These are phyloP conservation scores for Colletes latitarsis DNA, from an alignment of 1,140 invertebrate species.

Conservation along the genomic window DNA sequence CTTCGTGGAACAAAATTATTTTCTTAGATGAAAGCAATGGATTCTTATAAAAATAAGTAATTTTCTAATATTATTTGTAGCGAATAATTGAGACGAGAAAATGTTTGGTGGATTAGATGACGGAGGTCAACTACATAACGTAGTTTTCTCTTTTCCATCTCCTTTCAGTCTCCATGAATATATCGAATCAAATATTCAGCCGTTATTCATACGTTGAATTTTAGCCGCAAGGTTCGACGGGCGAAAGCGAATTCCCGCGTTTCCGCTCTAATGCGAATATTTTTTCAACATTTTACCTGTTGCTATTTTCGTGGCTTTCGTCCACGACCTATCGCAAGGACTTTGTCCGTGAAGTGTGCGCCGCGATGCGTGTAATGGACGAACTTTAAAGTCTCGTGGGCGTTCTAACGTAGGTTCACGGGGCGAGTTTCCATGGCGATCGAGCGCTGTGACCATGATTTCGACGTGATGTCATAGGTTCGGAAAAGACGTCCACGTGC, in stretches of 20 bases:
- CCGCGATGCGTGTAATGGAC: slow-evolving; percentile 39
- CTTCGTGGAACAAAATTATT: too few species aligned
- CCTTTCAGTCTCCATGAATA: neutral
- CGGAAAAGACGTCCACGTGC: slow-evolving; percentile 39
- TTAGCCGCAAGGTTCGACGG: neutral
- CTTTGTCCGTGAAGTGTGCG: slow-evolving; percentile 60
- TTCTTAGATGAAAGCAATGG: too few species aligned
- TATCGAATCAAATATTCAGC: neutral
- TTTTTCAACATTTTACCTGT: slow-evolving; percentile 58
- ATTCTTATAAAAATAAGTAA: too few species aligned
- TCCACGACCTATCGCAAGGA: slow-evolving; percentile 60
- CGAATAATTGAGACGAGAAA: too few species aligned
- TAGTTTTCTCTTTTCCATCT: neutral
- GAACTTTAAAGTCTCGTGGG: slow-evolving; percentile 65
- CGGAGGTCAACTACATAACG: too few species aligned
- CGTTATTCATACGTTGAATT: slow-evolving; percentile 1
- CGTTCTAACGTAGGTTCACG: slow-evolving; percentile 45
- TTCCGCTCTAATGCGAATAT: neutral
- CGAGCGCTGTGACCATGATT: slow-evolving; percentile 63
- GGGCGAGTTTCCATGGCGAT: slow-evolving; percentile 45
- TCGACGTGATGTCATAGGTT: slow-evolving; percentile 54
- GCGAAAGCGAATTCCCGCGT: slow-evolving; percentile 2
- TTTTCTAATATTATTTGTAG: too few species aligned
- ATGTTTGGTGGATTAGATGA: too few species aligned
- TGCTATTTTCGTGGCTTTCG: slow-evolving; percentile 59